Conservation (phyloP, 2,888 invertebrate genomes). For the Nemoura dubitans region DNA sequence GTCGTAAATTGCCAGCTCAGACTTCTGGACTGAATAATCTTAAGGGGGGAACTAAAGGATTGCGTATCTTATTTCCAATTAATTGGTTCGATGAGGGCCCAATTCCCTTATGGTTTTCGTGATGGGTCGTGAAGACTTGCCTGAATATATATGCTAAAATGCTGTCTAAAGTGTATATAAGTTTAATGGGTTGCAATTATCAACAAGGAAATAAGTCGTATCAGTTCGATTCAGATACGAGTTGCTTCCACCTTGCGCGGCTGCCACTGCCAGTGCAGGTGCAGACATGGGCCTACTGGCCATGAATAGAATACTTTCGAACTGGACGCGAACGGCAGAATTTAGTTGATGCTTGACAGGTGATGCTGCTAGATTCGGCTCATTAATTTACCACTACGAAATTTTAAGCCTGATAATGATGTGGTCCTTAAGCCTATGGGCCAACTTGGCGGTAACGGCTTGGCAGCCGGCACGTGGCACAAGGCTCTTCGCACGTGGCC, state of each 20-base stretch:
- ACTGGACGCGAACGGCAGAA: background rate
- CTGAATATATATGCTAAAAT: background rate
- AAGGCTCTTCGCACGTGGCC: no score
- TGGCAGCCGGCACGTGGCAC: background rate
- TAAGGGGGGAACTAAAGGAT: background rate
- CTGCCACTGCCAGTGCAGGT: background rate
- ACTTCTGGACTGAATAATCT: background rate
- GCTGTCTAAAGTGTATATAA: background rate
- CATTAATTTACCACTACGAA: background rate
- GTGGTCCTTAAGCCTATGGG: background rate
- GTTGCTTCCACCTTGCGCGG: background rate
- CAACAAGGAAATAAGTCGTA: slow-evolving; percentile 17
- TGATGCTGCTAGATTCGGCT: background rate
- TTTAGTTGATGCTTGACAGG: background rate
- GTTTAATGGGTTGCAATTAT: background rate
- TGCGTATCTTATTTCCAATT: background rate
- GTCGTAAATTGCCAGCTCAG: background rate
- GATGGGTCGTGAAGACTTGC: background rate
- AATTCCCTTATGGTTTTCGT: background rate
- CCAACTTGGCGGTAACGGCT: background rate
- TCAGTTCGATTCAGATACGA: background rate
- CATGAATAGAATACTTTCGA: slow-evolving; percentile 18
- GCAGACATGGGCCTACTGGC: background rate
- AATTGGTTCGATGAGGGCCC: background rate
- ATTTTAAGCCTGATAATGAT: slow-evolving; percentile 12